Percentiles rank a stretch among this genome's conserved stretches.
phyloP scores from a whole-genome alignment of 2,888 invertebrate species.

The Siphonodentalium dalli region DNA sequence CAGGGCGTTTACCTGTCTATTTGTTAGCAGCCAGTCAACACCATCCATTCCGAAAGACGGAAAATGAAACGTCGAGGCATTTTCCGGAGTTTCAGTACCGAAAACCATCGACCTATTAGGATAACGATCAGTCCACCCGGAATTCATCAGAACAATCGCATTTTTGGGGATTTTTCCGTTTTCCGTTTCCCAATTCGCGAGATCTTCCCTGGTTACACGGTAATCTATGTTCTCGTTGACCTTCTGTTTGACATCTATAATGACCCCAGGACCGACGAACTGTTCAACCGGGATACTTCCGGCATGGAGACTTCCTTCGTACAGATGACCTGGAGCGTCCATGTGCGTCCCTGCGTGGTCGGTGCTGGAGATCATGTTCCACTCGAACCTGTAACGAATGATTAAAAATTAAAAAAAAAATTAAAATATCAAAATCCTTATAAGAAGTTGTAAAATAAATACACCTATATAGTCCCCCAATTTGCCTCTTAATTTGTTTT shows the following conservation, averaged over 20 bases:
- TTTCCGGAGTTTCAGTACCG: background rate
- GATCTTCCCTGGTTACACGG: conserved; percentile 8
- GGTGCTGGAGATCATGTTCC: conserved; percentile 3
- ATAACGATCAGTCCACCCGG: conserved; percentile 16
- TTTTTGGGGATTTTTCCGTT: conserved; percentile 16
- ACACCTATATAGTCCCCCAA: too few species aligned
- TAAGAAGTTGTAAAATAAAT: too few species aligned
- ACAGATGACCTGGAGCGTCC: conserved; percentile 10
- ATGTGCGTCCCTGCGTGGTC: conserved; percentile 21
- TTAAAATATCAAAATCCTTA: too few species aligned
- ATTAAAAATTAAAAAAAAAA: too few species aligned
- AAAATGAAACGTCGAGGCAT: conserved; percentile 11
- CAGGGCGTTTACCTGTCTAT: conserved; percentile 20
- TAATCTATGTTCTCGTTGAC: conserved; percentile 12
- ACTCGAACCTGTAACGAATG: conserved; percentile 14
- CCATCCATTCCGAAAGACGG: conserved; percentile 14
- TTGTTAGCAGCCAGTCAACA: conserved; percentile 18
- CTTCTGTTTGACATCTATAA: conserved; percentile 16
- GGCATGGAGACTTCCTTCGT: background rate
- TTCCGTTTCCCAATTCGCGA: conserved; percentile 14
- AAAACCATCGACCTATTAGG: conserved; percentile 12
- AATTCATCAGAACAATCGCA: conserved; percentile 20
- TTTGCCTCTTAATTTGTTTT: too few species aligned
- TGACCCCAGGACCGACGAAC: conserved; percentile 16
- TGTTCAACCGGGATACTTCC: conserved; percentile 17